Evolutionary conservation across 2,888 invertebrate species (phyloP).

Genomic region (Drosophila differens): DNA sequence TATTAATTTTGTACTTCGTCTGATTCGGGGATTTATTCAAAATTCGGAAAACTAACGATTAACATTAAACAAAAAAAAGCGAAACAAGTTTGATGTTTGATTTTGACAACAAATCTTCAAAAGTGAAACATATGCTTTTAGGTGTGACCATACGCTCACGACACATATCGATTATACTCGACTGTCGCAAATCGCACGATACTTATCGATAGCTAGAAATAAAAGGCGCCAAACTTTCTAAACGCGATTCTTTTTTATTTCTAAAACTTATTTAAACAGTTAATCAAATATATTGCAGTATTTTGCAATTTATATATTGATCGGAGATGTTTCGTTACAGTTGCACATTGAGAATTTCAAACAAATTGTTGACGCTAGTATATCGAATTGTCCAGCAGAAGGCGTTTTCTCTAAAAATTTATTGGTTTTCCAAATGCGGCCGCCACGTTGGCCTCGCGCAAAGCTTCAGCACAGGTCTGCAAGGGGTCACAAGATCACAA

Average conservation of each 20-base stretch:
- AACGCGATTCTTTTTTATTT: conserved; percentile 43
- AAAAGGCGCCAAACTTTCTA: conserved; percentile 6
- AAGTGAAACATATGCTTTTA: conserved; percentile 30
- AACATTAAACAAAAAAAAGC: conserved; percentile 8
- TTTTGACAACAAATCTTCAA: conserved; percentile 40
- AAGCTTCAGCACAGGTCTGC: conserved; percentile 98
- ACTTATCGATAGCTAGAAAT: conserved; percentile 10
- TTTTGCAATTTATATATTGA: conserved; percentile 39
- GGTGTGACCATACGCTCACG: conserved; percentile 32
- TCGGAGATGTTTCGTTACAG: conserved; percentile 49
- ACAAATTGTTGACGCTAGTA: conserved; percentile 12
- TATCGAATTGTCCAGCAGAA: conserved; percentile 27
- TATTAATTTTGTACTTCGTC: conserved; percentile 30
- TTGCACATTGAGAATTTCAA: conserved; percentile 52
- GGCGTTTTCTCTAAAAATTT: conserved; percentile 90
- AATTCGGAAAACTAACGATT: conserved; percentile 2
- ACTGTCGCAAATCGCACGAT: neutral
- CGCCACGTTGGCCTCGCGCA: conserved; percentile 97
- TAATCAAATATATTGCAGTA: conserved; percentile 38
- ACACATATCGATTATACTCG: neutral
- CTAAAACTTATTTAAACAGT: conserved; percentile 47
- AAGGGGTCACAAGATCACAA: conserved; percentile 76
- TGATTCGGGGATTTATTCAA: neutral
- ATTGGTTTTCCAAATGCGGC: conserved; percentile 99
- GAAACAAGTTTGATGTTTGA: conserved; percentile 27